phyloP scores from a whole-genome alignment of 2,888 invertebrate genomes.

The Anoplius nigerrimus region DNA sequence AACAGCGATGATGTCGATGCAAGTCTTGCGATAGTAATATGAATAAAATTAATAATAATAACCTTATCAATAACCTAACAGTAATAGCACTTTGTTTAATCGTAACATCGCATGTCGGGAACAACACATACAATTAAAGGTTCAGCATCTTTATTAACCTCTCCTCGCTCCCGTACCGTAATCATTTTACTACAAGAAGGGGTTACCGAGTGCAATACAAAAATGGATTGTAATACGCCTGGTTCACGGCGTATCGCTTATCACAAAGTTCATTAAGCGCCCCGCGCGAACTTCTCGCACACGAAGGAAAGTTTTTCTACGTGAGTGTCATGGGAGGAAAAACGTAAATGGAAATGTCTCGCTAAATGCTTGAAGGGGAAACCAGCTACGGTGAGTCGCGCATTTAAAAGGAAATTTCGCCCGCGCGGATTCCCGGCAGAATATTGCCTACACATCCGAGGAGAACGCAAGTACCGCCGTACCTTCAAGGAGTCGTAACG shows the following conservation, averaged over 20 bases:
- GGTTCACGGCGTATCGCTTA: conserved; percentile 32
- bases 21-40: conserved; percentile 27
- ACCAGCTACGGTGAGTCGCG: conserved; percentile 39
- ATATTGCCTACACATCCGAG: no score
- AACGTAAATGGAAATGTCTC: conserved; percentile 56
- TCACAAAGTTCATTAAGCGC: conserved; percentile 46
- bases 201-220: conserved; percentile 46
- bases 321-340: conserved; percentile 30
- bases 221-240: conserved; percentile 40
- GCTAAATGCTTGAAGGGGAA: conserved; percentile 62
- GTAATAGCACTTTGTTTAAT: background rate
- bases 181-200: conserved; percentile 39
- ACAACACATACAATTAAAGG: conserved; percentile 36
- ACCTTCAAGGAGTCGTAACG: no score
- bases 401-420: conserved; percentile 31
- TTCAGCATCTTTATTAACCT: conserved; percentile 29
- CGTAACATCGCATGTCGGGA: conserved; percentile 20
- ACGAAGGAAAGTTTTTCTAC: conserved; percentile 30
- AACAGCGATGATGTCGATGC: conserved; percentile 42
- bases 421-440: conserved; percentile 12
- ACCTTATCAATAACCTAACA: conserved; percentile 13
- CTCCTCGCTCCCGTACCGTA: conserved; percentile 8
- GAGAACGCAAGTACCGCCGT: no score
- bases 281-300: conserved; percentile 22
- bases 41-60: conserved; percentile 26